A percentile compares a stretch with the other conserved stretches of the same genome.
These are phyloP conservation scores for Styela plicata DNA, from an alignment of 23 tunicate species.

Conservation along the genomic window DNA sequence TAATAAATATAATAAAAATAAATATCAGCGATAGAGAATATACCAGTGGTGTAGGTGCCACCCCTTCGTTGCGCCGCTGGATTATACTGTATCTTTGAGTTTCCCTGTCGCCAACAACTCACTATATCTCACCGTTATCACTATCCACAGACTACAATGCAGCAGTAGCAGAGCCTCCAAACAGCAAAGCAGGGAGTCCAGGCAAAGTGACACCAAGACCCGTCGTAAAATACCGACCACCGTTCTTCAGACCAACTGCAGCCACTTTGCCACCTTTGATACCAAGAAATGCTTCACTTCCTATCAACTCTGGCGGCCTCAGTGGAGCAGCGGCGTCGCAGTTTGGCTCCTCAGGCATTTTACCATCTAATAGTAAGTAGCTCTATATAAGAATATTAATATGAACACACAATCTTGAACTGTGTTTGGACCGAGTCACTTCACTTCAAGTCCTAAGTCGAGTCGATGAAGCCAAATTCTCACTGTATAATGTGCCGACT, in stretches of 20 bases:
- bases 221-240: conserved; percentile 33
- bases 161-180: conserved; percentile 60
- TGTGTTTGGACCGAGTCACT: no score
- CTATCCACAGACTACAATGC: conserved; percentile 63
- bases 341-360: conserved; percentile 17
- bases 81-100: no score
- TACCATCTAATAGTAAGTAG: conserved; percentile 3
- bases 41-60: no score
- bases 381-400: no score
- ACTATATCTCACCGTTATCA: neutral
- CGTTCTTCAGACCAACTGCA: conserved; percentile 64
- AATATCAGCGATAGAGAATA: no score
- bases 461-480: no score
- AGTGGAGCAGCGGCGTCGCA: conserved; percentile 7
- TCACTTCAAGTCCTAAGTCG: no score
- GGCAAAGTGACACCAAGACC: conserved; percentile 33
- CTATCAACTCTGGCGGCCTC: conserved; percentile 16
- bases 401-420: no score
- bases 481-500: no score
- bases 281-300: conserved; percentile 34
- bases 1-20: no score
- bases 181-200: neutral
- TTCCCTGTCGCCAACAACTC: no score
- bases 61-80: no score
- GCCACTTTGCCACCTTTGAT: conserved; percentile 36